Evolutionary conservation across 1,140 invertebrate genomes (phyloP).

Genomic region (Orchestia grillus): DNA sequence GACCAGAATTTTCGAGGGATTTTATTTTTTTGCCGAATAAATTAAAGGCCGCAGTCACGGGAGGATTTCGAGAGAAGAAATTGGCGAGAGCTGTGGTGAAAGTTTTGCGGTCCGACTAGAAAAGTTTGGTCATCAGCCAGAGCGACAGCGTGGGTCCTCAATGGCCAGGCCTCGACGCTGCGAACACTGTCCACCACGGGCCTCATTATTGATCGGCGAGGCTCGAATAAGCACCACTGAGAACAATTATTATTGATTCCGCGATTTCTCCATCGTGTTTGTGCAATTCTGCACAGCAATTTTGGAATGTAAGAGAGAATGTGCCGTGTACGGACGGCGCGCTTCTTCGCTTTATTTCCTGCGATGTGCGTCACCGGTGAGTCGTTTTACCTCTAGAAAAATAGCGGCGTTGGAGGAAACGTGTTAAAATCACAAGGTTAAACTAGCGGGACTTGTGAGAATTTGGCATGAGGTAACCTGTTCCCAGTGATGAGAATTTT

Average conservation of each 20-base stretch:
- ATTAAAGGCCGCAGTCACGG: not conserved
- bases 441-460: too few species aligned
- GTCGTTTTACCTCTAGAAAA: too few species aligned
- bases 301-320: too few species aligned
- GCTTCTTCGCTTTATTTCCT: too few species aligned
- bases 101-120: conserved; percentile 33
- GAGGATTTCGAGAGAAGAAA: conserved; percentile 3
- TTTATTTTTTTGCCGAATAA: not conserved
- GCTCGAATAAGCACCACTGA: not conserved
- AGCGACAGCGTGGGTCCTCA: not conserved
- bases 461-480: too few species aligned
- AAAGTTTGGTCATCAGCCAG: conserved; percentile 19
- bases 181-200: not conserved
- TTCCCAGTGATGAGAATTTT: too few species aligned
- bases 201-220: not conserved
- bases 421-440: too few species aligned
- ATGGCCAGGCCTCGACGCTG: not conserved
- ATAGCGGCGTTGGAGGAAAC: too few species aligned
- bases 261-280: too few species aligned
- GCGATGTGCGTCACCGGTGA: too few species aligned
- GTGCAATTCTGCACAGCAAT: too few species aligned
- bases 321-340: too few species aligned
- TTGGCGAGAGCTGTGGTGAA: not conserved
- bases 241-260: not conserved
- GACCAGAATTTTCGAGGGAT: not conserved